Conservation (phyloP, 1,140 invertebrate genomes). For the Bombus difficillimus region DNA sequence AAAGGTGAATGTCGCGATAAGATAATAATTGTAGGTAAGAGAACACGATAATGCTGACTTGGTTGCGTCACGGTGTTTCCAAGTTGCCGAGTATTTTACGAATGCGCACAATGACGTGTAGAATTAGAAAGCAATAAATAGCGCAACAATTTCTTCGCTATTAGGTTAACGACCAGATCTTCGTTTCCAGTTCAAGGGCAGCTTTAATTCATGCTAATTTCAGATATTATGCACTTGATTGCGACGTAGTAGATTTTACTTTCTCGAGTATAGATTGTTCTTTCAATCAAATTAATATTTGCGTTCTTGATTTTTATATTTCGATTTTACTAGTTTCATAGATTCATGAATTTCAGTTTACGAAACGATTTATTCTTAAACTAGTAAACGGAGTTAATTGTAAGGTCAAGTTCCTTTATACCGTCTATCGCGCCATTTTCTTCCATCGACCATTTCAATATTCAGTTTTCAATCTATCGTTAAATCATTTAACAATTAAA, state of each 20-base stretch:
- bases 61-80: background rate
- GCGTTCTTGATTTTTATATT: background rate
- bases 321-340: background rate
- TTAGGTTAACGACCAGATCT: background rate
- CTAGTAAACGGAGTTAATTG: background rate
- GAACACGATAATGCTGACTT: background rate
- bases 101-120: no score
- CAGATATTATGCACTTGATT: background rate
- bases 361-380: background rate
- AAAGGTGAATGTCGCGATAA: conserved; percentile 22
- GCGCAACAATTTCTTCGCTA: background rate
- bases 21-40: background rate
- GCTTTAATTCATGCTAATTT: background rate
- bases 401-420: background rate
- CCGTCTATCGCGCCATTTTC: no score
- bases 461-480: no score
- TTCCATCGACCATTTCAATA: no score
- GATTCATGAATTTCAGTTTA: background rate
- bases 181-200: background rate
- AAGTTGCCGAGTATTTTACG: background rate
- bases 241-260: no score
- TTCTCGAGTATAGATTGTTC: background rate
- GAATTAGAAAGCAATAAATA: background rate
- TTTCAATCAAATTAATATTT: background rate
- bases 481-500: no score